Base-by-base conservation (phyloP, 2,888 invertebrate genomes). In the Brenthis ino region DNA sequence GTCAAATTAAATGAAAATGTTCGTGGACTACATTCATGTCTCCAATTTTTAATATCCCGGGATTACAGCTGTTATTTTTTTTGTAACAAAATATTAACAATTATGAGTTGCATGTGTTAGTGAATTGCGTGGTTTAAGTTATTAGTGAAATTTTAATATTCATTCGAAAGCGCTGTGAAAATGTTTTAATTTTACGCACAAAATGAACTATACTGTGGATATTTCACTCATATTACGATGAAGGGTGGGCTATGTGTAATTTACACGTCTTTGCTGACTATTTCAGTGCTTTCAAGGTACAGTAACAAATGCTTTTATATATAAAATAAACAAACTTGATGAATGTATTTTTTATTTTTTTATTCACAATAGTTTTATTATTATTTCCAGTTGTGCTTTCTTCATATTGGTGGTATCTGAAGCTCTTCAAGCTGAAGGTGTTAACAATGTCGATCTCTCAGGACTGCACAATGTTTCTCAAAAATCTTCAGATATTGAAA, bases 361-460 rank as follows among this genome's bases (percentile, higher is more conserved):
- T 57, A 33, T 55, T 63, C 64, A 67, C 37, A 57, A 33, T 5
- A 16, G 6, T 13, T 47, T 14, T 20, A 6, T 56, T 57, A 28
- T 28, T 24, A 43, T 63, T 63, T 84, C 77, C 89, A 95, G 95
- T 85, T 94, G 94, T 82, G 91, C 94, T 75, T 86, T 94, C 74
- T 94, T 94, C 84, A 84, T 94, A 75, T 87, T 94, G 80, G 94
- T 94, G 79, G 94, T 94, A 68, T 93, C 94, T 51, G 94, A 95
- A 82, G 93, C 87, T 76, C 89, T 93, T 75, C 89, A 89, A 73
- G 84, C 80, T 51, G 89, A 89, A 67, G 82, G 81, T 71, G 77
- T 75, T 57, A 81, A 81, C 28, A 84, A 85, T 48, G 85, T 89
- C 14, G 91, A 91, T 72, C 77, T 90, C 47, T 92, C 91, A 37